Base-by-base conservation (phyloP, 2,888 invertebrate species). In the Eulithis prunata region DNA sequence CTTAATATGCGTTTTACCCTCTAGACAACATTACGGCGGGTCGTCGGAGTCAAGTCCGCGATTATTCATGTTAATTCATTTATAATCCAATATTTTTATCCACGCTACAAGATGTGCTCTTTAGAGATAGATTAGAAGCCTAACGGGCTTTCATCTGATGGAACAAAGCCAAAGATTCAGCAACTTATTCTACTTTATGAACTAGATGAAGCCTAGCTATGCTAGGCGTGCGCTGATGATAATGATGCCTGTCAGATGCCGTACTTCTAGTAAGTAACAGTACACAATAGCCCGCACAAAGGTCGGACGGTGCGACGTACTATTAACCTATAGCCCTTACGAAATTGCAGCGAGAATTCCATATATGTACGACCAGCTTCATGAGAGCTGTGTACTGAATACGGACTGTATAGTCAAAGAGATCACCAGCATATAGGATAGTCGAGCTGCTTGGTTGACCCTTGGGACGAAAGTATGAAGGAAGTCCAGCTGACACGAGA, bases 301-400 rank as follows among this genome's bases (percentile, higher is more conserved):
- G 82, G 81, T 79, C 77, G 68, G 67, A 10, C 11, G 32, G 52
- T 43, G 79, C 77, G 76, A 79, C 79, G 79, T 79, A 81, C 82
- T 70, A 73, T 80, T 85, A 84, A 85, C 86, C 87, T 82, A 83
- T 82, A 81, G 78, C 78, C 78, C 71, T 71, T 68, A 62, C 72
- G 80, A 80, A 81, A 84, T 83, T 78, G 80, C 79, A 76, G 75
- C 79, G 80, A 82, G 83, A 13, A 46, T 81, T 81, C 85, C 83
- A 79, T 78, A 80, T 82, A 80, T 82, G 83, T 79, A 70, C 38
- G 53, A 64, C 70, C 67, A 69, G 57, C 13, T 36, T 54, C 52
- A 2, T 10, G 47, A 55, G 71, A 62, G 32, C 53, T 54, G 21
- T 54, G 60, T 54, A 47, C 60, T 47, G 60, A 45, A 54, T 54